A percentile compares a stretch with the other conserved stretches of the same genome.
phyloP scores from a whole-genome alignment of 2,888 invertebrate species.

The Metacarcinus magister region DNA sequence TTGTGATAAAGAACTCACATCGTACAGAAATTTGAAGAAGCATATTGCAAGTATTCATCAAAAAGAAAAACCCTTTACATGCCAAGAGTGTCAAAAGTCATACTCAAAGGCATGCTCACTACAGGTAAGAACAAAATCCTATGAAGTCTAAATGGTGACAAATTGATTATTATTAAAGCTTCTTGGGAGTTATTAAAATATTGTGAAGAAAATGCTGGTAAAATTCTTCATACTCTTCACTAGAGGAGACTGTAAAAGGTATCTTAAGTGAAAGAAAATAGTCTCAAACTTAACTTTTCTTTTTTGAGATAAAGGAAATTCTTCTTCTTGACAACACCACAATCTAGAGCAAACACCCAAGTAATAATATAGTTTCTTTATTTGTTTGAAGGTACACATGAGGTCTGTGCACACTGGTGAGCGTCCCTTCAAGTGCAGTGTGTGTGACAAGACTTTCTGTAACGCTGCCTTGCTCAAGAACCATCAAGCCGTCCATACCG shows the following conservation, averaged over 20 bases:
- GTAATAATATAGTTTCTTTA: background rate
- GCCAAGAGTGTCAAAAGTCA: slow-evolving; percentile 59
- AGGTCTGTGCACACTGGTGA: slow-evolving; percentile 72
- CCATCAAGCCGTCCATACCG: slow-evolving; percentile 65
- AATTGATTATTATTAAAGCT: no score
- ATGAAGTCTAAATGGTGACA: background rate
- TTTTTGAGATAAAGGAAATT: no score
- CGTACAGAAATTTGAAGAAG: slow-evolving; percentile 66
- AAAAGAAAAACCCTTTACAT: slow-evolving; percentile 61
- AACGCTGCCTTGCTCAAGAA: slow-evolving; percentile 54
- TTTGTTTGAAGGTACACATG: slow-evolving; percentile 62
- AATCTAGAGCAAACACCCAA: no score
- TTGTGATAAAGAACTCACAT: slow-evolving; percentile 64
- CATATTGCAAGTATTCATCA: slow-evolving; percentile 71
- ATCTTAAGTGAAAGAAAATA: no score
- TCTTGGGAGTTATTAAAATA: no score
- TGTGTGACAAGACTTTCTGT: slow-evolving; percentile 68
- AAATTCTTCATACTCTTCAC: no score
- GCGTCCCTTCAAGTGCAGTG: slow-evolving; percentile 62
- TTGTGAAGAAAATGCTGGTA: no score
- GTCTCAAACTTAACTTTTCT: no score
- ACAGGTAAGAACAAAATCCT: slow-evolving; percentile 56
- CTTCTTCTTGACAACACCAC: no score
- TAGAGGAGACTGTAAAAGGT: no score
- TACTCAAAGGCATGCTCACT: slow-evolving; percentile 67